Conservation (phyloP, 2,113 vertebrate species). For the Lampris megalopsis region DNA sequence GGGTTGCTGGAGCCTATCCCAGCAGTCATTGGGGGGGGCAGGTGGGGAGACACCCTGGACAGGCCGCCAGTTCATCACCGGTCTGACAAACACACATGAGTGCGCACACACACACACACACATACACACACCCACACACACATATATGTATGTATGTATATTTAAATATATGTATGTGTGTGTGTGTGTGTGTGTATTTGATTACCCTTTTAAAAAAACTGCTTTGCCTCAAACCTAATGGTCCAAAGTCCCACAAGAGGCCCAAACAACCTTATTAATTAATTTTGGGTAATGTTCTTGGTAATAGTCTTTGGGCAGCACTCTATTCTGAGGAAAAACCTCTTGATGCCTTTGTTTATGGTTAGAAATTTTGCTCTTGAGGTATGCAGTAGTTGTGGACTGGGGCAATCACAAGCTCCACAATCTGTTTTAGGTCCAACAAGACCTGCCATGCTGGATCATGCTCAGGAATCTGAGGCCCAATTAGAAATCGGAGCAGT, state of each 20-base stretch:
- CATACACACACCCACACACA: no score
- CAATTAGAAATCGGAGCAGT: conserved; percentile 9
- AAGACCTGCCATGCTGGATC: conserved; percentile 15
- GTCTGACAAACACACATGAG: no score
- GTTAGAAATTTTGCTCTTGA: conserved; percentile 8
- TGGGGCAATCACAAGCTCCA: neutral
- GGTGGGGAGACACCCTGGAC: no score
- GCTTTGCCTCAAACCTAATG: conserved; percentile 1
- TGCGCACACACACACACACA: no score
- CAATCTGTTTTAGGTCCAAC: conserved; percentile 11
- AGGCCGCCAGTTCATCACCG: no score
- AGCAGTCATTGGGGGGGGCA: no score
- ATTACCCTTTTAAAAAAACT: conserved; percentile 6
- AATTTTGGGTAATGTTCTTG: neutral
- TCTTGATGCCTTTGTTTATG: conserved; percentile 9
- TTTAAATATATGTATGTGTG: no score
- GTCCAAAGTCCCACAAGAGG: conserved; percentile 4
- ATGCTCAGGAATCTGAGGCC: neutral
- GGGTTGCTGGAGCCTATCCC: no score
- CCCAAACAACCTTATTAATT: neutral
- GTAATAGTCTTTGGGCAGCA: conserved; percentile 9
- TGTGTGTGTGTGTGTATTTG: neutral
- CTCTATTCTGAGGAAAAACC: neutral
- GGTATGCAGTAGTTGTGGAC: conserved; percentile 6
- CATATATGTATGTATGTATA: no score